Base-by-base conservation (phyloP, 2,888 invertebrate species). In the Abrostola triplasia region DNA sequence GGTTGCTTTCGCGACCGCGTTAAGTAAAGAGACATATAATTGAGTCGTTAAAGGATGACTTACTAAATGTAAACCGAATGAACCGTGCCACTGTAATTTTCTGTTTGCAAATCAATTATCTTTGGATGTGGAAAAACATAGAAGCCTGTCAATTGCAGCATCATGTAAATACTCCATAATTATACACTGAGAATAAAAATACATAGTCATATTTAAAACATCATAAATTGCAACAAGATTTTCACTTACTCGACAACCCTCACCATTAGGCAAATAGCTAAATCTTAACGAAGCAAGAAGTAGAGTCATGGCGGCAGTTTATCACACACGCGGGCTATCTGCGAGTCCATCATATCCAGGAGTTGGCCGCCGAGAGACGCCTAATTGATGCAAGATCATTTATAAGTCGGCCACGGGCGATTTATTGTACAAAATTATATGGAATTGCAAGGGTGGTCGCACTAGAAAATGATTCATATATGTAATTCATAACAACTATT, bases 1-100 rank as follows among this genome's bases (percentile, higher is more conserved):
- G 81, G 84, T 83, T 88, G 88, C 72, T 76, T 36, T 60, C 71
- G 50, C 57, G 49, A 64, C 59, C 58, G 52, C 52, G 88, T 90
- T 84, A 86, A 90, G 83, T 82, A 80, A 82, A 80, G 77, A 78
- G 79, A 79, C 84, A 81, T 42, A 47, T 38, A n/a, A 36, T 55
- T 36, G 54, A 51, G 58, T 56, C 51, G 70, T 56, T 64, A 47
- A 56, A 47, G 12, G 54, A 58, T 75, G 53, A 53, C 57, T 62
- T 77, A 60, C 24, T 49, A 60, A 64, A 75, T 64, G 59, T 71
- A 70, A 13, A 47, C 24, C 24, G 24, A 24, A 24, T 24, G 1
- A 24, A 24, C 24, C 4, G 24, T 24, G 24, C 24, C 24, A 24
- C 24, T 24, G 1, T 24, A 24, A 24, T 24, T 24, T 24, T 24